These are phyloP conservation scores for Cirrhinus molitorella DNA, from an alignment of 2,797 vertebrate genomes.

Conservation along the genomic window DNA sequence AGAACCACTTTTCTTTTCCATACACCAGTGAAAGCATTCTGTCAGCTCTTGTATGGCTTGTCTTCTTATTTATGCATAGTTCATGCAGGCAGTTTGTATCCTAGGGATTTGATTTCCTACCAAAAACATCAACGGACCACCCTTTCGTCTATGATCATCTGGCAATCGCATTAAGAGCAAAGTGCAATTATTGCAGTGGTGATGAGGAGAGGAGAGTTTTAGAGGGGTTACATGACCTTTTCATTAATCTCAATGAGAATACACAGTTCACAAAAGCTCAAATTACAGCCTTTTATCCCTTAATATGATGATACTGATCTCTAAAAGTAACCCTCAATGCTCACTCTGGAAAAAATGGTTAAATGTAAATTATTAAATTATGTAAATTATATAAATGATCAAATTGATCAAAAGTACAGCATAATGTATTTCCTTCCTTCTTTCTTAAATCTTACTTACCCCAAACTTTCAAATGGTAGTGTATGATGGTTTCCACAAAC, in stretches of 20 bases:
- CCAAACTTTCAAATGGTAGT: too few species aligned
- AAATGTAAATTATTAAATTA: neutral
- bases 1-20: neutral
- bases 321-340: neutral
- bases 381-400: neutral
- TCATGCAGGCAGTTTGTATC: neutral
- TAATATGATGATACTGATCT: neutral
- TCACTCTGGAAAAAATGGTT: neutral
- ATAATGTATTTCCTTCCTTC: too few species aligned
- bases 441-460: too few species aligned
- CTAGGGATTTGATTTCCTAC: neutral
- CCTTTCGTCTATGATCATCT: neutral
- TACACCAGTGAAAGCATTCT: neutral
- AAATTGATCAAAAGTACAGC: neutral
- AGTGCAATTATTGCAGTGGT: neutral
- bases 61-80: neutral
- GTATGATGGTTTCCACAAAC: too few species aligned
- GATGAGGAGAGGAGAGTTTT: neutral
- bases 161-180: slow-evolving; percentile 4
- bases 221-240: neutral
- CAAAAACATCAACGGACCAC: neutral
- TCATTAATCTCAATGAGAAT: neutral
- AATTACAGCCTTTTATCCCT: neutral
- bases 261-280: neutral
- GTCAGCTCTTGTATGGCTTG: slow-evolving; percentile 7